Conservation (phyloP, 1,140 invertebrate genomes). For the Lordiphosa collinella region DNA sequence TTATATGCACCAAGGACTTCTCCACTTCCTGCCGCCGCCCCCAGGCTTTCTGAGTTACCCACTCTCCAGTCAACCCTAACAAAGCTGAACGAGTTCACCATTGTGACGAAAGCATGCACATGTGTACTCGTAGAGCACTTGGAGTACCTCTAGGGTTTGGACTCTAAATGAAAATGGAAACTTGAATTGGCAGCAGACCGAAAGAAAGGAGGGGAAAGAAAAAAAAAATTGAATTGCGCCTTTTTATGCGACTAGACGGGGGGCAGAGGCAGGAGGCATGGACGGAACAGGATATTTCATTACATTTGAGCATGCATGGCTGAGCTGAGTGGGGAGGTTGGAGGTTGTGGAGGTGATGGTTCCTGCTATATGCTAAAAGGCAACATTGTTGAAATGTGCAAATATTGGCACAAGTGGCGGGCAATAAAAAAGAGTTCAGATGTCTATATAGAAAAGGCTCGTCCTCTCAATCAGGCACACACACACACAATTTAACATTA, state of each 20-base stretch:
- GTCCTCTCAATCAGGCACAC: conserved; percentile 1
- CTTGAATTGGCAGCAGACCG: conserved; percentile 69
- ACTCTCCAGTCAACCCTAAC: conserved; percentile 24
- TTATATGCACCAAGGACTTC: conserved; percentile 46
- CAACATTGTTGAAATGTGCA: conserved; percentile 73
- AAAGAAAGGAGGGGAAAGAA: conserved; percentile 12
- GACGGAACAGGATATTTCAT: conserved; percentile 73
- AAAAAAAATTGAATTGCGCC: conserved; percentile 68
- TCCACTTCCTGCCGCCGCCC: conserved; percentile 3
- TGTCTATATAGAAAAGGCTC: conserved; percentile 26
- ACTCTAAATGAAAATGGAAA: conserved; percentile 47
- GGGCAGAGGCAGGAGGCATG: conserved; percentile 7
- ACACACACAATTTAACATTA: conserved; percentile 59
- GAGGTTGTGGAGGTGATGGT: not conserved
- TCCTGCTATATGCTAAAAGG: conserved; percentile 30
- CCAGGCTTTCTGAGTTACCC: conserved; percentile 9
- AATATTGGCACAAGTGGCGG: conserved; percentile 74
- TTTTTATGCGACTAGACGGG: conserved; percentile 58
- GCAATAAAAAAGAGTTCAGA: conserved; percentile 49
- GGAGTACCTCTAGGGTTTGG: conserved; percentile 45
- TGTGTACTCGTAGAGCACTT: conserved; percentile 16
- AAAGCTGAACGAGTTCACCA: conserved; percentile 50
- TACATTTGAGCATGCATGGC: conserved; percentile 75
- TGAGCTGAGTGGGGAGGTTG: conserved; percentile 32
- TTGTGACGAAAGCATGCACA: conserved; percentile 31